A percentile compares a stretch with the other conserved stretches of the same genome.
phyloP scores from a whole-genome alignment of 1,140 invertebrate genomes.

The Oedothorax gibbosus region DNA sequence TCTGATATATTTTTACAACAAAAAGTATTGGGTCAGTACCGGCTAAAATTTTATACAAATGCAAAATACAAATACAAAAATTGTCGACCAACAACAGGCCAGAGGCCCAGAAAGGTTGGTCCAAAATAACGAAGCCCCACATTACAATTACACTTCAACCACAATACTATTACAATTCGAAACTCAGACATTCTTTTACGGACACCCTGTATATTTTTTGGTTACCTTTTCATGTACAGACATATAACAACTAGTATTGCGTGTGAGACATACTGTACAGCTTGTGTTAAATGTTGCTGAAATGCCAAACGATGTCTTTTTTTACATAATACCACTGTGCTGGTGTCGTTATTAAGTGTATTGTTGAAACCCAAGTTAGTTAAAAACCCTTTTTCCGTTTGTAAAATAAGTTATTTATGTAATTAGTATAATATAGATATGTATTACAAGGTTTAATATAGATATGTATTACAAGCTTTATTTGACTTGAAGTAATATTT shows the following conservation, averaged over 20 bases:
- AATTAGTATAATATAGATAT: slow-evolving; percentile 5
- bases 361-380: slow-evolving; percentile 17
- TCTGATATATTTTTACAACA: too few relatives aligned
- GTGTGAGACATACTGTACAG: slow-evolving; percentile 50
- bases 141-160: too few relatives aligned
- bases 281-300: slow-evolving; percentile 21
- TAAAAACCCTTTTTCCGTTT: slow-evolving; percentile 32
- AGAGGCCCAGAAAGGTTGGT: too few relatives aligned
- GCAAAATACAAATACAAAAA: too few relatives aligned
- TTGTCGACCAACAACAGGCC: too few relatives aligned
- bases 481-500: background rate
- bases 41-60: too few relatives aligned
- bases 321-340: slow-evolving; percentile 37
- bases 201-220: too few relatives aligned
- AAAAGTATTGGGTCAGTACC: background rate
- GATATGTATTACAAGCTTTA: background rate
- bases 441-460: background rate
- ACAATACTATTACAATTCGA: too few relatives aligned
- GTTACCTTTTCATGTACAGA: slow-evolving; percentile 47
- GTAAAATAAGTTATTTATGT: slow-evolving; percentile 19
- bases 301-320: slow-evolving; percentile 54
- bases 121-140: too few relatives aligned
- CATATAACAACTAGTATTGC: slow-evolving; percentile 53
- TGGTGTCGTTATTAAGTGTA: slow-evolving; percentile 28
- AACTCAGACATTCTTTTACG: too few relatives aligned